phyloP scores from a whole-genome alignment of 2,888 invertebrate species.

The Enoplolaimus lenunculus region DNA sequence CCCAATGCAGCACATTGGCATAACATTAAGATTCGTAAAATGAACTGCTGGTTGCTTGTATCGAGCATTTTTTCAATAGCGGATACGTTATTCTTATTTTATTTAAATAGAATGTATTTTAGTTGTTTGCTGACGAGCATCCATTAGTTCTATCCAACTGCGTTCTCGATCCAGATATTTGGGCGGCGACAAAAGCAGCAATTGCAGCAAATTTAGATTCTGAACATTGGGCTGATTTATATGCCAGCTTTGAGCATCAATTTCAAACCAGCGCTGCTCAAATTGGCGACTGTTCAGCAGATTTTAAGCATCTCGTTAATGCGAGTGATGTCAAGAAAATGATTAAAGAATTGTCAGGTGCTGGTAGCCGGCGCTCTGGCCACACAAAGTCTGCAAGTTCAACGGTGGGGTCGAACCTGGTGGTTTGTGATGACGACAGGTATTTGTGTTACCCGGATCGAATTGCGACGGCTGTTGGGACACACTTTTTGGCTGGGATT shows the following conservation, averaged over 20 bases:
- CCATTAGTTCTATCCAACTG: slow-evolving; percentile 61
- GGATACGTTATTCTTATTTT: no score
- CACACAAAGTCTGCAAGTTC: neutral
- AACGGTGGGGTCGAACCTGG: neutral
- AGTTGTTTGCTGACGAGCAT: neutral
- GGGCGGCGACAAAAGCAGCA: neutral
- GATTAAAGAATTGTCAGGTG: neutral
- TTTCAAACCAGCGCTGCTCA: neutral
- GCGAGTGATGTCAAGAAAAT: neutral
- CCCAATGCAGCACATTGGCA: no score
- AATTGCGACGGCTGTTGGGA: neutral
- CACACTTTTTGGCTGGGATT: neutral
- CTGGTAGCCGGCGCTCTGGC: neutral
- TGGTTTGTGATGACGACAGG: neutral
- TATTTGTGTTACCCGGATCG: neutral
- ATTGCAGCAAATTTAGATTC: neutral
- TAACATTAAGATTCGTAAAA: no score
- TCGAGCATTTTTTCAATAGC: no score
- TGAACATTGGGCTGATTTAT: neutral
- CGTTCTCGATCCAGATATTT: slow-evolving; percentile 1
- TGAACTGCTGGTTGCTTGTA: no score
- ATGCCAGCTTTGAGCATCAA: neutral
- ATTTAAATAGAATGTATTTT: no score
- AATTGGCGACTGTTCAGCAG: neutral
- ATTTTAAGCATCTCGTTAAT: neutral